phyloP scores from a whole-genome alignment of 2,888 invertebrate species.

The Branchipolynoe longqiensis region DNA sequence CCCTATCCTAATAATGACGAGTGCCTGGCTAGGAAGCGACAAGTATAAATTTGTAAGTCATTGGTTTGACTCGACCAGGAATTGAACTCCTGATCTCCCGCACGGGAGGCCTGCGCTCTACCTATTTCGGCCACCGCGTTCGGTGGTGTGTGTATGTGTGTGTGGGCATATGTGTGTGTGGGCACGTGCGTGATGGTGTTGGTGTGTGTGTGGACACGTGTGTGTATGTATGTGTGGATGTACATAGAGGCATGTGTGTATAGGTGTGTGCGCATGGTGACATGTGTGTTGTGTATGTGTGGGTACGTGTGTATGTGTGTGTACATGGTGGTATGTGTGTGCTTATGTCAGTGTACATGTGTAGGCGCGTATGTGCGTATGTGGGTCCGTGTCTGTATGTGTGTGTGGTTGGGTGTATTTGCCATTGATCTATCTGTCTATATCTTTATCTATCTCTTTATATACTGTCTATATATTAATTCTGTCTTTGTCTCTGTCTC shows the following conservation, averaged over 20 bases:
- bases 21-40: too few species aligned
- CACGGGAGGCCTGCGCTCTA: too few species aligned
- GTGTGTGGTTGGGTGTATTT: too few species aligned
- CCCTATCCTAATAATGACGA: too few species aligned
- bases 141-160: slow-evolving; percentile 12
- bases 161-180: background rate
- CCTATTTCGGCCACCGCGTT: background rate
- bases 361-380: background rate
- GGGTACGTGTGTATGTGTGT: background rate
- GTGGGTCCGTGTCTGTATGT: background rate
- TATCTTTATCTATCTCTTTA: too few species aligned
- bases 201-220: slow-evolving; percentile 4
- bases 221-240: slow-evolving; percentile 8
- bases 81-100: too few species aligned
- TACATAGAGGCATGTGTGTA: background rate
- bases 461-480: too few species aligned
- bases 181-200: background rate
- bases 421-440: too few species aligned
- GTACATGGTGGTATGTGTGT: background rate
- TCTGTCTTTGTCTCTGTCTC: too few species aligned
- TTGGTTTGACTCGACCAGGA: too few species aligned
- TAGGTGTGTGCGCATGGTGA: slow-evolving; percentile 15
- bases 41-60: too few species aligned
- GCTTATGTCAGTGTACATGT: background rate
- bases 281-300: background rate